phyloP scores from a whole-genome alignment of 2,113 vertebrate genomes.

The Notothenia coriiceps region DNA sequence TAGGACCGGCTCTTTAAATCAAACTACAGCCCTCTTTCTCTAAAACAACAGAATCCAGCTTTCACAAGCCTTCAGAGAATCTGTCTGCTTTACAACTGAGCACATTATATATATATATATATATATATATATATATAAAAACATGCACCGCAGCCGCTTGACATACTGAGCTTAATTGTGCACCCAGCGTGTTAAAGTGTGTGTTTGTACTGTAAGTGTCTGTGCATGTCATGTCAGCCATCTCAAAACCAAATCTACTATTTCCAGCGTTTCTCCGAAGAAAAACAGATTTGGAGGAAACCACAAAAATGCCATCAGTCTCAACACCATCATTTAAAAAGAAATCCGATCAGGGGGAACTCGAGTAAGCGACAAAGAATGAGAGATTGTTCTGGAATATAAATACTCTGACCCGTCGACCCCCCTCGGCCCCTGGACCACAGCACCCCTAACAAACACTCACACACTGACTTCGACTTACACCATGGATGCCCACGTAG shows the following conservation, averaged over 20 bases:
- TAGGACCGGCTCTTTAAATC: slow-evolving; percentile 71
- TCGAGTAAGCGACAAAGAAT: slow-evolving; percentile 68
- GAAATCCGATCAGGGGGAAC: slow-evolving; percentile 70
- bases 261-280: slow-evolving; percentile 61
- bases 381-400: slow-evolving; percentile 75
- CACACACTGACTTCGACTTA: slow-evolving; percentile 20
- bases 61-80: slow-evolving; percentile 64
- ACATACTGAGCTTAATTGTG: slow-evolving; percentile 32
- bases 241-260: slow-evolving; percentile 59
- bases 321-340: slow-evolving; percentile 71
- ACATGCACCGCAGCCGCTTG: background rate
- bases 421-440: slow-evolving; percentile 50
- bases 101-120: background rate
- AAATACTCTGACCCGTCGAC: slow-evolving; percentile 72
- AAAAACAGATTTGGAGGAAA: slow-evolving; percentile 74
- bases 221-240: slow-evolving; percentile 45
- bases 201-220: slow-evolving; percentile 52
- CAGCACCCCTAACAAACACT: slow-evolving; percentile 48
- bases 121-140: slow-evolving; percentile 1
- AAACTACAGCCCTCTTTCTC: slow-evolving; percentile 61
- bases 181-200: slow-evolving; percentile 3
- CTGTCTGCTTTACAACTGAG: slow-evolving; percentile 42
- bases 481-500: slow-evolving; percentile 11
- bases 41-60: slow-evolving; percentile 71
- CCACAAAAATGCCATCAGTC: slow-evolving; percentile 80